Evolutionary conservation across 2,888 invertebrate genomes (phyloP), one percentile per base, ranked within the genome.

Genomic region (Leucophenga montana): DNA sequence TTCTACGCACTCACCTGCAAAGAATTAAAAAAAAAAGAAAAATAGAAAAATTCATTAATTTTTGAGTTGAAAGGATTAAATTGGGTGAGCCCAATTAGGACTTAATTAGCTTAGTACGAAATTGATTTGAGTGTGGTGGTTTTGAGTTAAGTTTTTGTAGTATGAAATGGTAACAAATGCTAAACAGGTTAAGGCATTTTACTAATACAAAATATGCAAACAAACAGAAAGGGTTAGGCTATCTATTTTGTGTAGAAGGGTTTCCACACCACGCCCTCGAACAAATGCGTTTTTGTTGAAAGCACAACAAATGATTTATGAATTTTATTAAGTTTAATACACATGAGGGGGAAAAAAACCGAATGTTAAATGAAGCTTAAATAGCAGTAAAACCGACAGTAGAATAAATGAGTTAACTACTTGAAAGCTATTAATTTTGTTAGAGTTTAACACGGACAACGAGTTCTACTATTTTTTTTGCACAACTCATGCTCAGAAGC

Each of bases 81-180:
- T 50, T 50, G 48, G 78, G 82, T 73, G 74, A 73, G 79, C 79
- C 77, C 78, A 78, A 80, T 80, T 80, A 82, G 82, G 77, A 82
- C 81, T 80, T 79, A 75, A 80, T 82, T 83, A 82, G 81, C 78
- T 79, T 73, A 71, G 66, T 76, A 27, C 72, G 61, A 65, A 71
- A 71, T 71, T 71, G 16, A 39, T 6, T 18, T 61, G 14, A 22
- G 8, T 64, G 20, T 64, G 50, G 13, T 13, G 68, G 78, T 74
- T 78, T 81, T 77, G 77, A 73, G 68, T 73, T 62, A 75, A 74
- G 79, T 77, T 70, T 73, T 53, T 16, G 27, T n/a, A 69, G 70
- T 67, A 64, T 31, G 33, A 59, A 75, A 69, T 70, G 65, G 66
- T 31, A 13, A n/a, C 9, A 22, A 4, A 14, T 44, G 20, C 16